A percentile compares a stretch with the other conserved stretches of the same genome.
Conservation (phyloP, 2,888 invertebrate species). For the Thereva unica region DNA sequence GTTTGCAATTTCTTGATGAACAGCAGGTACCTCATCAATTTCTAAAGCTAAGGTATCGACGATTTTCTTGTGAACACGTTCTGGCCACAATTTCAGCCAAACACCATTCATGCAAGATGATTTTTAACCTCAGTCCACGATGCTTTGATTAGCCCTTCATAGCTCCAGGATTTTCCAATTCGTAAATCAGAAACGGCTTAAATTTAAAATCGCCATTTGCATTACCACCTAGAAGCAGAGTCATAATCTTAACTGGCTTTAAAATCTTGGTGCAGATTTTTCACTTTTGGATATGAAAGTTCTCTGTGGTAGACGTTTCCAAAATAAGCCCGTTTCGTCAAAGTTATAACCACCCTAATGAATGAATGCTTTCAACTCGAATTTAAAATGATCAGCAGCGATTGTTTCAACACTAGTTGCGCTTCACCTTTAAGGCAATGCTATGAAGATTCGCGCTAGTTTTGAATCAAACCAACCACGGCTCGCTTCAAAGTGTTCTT, state of each 20-base stretch:
- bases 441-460: constrained; percentile 40
- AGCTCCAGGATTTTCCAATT: constrained; percentile 49
- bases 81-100: constrained; percentile 38
- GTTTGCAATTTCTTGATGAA: constrained; percentile 36
- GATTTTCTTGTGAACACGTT: constrained; percentile 32
- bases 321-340: constrained; percentile 43
- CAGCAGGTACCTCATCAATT: constrained; percentile 22
- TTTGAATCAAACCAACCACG: constrained; percentile 42
- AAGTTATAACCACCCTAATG: background rate
- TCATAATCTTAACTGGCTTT: too few species aligned
- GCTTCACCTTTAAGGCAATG: constrained; percentile 43
- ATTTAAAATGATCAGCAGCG: background rate
- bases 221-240: too few species aligned
- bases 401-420: constrained; percentile 1
- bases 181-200: constrained; percentile 51
- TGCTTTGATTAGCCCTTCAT: constrained; percentile 44
- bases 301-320: constrained; percentile 42
- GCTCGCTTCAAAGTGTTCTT: constrained; percentile 44
- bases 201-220: too few species aligned
- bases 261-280: too few species aligned
- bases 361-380: constrained; percentile 6
- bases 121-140: constrained; percentile 38
- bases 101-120: constrained; percentile 36
- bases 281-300: too few species aligned
- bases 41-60: too few species aligned